phyloP scores from a whole-genome alignment of 2,888 invertebrate genomes.

The Spialia ferax region DNA sequence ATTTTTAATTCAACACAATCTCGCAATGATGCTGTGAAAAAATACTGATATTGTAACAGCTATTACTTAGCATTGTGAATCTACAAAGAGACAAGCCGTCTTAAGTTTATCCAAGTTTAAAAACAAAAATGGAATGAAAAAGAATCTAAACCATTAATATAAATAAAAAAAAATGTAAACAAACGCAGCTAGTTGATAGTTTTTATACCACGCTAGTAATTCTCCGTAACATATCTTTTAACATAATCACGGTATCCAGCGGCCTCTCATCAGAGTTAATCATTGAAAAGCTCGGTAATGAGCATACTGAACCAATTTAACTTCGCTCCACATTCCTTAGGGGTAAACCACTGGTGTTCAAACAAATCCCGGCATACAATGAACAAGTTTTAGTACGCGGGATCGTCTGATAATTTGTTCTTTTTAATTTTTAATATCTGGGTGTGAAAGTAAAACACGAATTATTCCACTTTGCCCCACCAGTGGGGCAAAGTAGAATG shows the following conservation, averaged over 20 bases:
- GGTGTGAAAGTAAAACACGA: neutral
- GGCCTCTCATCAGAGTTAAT: constrained; percentile 22
- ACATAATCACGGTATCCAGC: neutral
- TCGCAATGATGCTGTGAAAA: no score
- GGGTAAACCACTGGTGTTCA: constrained; percentile 28
- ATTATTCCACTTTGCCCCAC: no score
- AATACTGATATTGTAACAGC: no score
- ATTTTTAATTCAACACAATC: no score
- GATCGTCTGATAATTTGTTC: neutral
- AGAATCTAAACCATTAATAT: no score
- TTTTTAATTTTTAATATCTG: neutral
- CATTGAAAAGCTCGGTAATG: constrained; percentile 26
- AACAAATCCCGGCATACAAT: constrained; percentile 16
- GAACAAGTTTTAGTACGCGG: constrained; percentile 1
- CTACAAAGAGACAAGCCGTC: no score
- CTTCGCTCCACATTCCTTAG: constrained; percentile 18
- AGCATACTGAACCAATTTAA: constrained; percentile 21
- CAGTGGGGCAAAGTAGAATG: no score
- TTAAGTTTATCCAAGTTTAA: no score
- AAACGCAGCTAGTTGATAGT: neutral
- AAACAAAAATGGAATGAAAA: no score
- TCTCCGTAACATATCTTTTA: neutral
- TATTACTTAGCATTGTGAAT: no score
- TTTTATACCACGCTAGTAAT: neutral
- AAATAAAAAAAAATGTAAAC: no score